Evolutionary conservation across 2,113 vertebrate species (phyloP), one percentile per base, ranked within the genome.

Genomic region (Corythornis vintsioides): DNA sequence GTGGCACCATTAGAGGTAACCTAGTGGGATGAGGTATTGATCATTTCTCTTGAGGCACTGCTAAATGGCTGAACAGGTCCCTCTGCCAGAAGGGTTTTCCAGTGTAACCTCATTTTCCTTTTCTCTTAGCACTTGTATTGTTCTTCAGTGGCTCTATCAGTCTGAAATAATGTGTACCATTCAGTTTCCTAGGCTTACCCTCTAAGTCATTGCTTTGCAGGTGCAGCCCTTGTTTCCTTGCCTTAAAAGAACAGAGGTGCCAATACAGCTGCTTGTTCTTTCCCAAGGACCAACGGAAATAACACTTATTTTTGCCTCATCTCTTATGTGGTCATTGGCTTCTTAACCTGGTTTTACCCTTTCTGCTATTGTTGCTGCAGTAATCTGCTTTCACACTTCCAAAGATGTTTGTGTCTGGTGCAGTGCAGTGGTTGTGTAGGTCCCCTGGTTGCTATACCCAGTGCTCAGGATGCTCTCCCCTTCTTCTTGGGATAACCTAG

Each of bases 381-480:
- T 69, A 75, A 57, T 35, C 45, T 64, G 15, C 31, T 80, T 31
- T 80, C 33, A 52, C n/a, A 14, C 16, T 47, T 56, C 3, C 0
- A 3, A 43, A 29, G 35, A 9, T 22, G 8, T 38, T 29, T 73
- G 9, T 25, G 12, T 79, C 63, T 75, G 25, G 25, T 29, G 38
- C 35, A n/a, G 14, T 13, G 12, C 17, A 21, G 0, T 61, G 35
- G 11, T 43, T 53, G 15, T 0, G 0, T 13, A 25, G 52, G 33
- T 24, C 42, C n/a, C 15, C 14, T 74, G 47, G 21, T 38, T 7
- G 31, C 53, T 55, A 0, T 18, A 15, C 10, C 18, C 6, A 2
- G 7, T 31, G 35, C 13, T 24, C 40, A 69, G 33, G 20, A 20
- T 72, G n/a, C n/a, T 76, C 16, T 79, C 6, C 15, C 12, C 15